A percentile compares a stretch with the other conserved stretches of the same genome.
Conservation (phyloP, 2,113 vertebrate species). For the Megaceryle maxima region DNA sequence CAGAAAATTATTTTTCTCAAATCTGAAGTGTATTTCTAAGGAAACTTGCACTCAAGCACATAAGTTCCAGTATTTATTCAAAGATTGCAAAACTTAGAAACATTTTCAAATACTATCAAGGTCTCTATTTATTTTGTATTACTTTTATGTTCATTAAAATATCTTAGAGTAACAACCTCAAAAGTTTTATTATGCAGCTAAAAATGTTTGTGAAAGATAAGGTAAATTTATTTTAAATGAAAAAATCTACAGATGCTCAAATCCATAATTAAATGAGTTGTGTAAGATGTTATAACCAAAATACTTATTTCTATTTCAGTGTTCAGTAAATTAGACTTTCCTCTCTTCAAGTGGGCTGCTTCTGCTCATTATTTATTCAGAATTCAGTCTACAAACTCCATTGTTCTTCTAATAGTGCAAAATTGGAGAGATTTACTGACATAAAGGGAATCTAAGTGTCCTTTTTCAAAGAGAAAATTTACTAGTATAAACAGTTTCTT, state of each 20-base stretch:
- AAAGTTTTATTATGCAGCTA: neutral
- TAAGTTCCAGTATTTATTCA: neutral
- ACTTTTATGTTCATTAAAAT: neutral
- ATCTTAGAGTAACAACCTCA: neutral
- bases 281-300: neutral
- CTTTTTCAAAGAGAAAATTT: neutral
- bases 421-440: neutral
- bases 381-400: neutral
- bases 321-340: neutral
- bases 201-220: neutral
- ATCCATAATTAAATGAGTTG: neutral
- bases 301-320: neutral
- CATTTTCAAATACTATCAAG: neutral
- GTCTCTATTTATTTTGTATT: neutral
- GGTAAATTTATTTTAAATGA: neutral
- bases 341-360: neutral
- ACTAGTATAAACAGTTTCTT: neutral
- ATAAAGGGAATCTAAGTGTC: neutral
- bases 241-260: neutral
- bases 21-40: neutral
- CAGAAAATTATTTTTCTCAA: neutral
- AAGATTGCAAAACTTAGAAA: neutral
- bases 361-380: neutral
- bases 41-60: neutral
- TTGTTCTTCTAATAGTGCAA: neutral